Evolutionary conservation across 2,113 vertebrate genomes (phyloP).

Genomic region (Myrmecobius fasciatus): DNA sequence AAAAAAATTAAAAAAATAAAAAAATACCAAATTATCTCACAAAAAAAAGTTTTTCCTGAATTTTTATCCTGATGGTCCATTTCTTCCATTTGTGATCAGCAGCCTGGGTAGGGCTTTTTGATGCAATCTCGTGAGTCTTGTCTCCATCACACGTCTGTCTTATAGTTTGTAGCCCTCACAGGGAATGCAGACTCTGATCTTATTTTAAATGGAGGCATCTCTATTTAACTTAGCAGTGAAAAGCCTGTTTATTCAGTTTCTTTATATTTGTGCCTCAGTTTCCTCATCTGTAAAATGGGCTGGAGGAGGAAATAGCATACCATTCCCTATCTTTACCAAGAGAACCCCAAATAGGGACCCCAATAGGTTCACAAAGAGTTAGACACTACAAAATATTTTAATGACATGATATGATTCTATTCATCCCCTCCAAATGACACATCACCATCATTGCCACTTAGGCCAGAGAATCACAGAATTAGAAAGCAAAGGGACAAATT

Average conservation of each 20-base stretch:
- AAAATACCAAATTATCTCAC: no score
- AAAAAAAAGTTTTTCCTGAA: background rate
- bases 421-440: background rate
- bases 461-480: background rate
- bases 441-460: background rate
- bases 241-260: background rate
- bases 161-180: background rate
- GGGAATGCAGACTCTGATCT: background rate
- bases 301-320: background rate
- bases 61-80: background rate
- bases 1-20: no score
- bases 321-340: background rate
- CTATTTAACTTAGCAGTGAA: background rate
- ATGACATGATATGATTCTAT: background rate
- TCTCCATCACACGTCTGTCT: background rate
- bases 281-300: no score
- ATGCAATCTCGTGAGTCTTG: background rate
- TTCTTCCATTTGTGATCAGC: background rate
- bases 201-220: background rate
- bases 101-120: background rate
- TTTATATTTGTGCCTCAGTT: background rate
- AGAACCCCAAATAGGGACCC: background rate
- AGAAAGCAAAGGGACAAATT: background rate
- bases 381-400: background rate
- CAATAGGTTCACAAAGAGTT: no score